These are phyloP conservation scores for Cyclopterus lumpus DNA, from an alignment of 2,797 vertebrate species.

Conservation along the genomic window DNA sequence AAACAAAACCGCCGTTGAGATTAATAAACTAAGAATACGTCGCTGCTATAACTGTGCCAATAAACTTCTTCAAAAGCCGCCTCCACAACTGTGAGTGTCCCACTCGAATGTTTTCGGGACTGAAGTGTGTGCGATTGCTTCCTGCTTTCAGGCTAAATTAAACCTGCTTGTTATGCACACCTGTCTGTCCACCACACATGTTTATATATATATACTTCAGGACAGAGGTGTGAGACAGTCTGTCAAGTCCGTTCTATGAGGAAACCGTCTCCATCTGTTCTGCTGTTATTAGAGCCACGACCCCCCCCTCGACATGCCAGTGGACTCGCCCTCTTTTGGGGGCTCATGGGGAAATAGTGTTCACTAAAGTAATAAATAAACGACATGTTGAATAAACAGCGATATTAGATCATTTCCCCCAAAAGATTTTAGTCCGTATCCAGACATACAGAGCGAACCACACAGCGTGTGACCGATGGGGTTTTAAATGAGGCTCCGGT, in stretches of 20 bases:
- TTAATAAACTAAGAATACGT: conserved; percentile 67
- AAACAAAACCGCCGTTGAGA: conserved; percentile 51
- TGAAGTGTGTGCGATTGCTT: background rate
- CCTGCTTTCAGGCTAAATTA: background rate
- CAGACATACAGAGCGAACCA: no score
- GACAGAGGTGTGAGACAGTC: no score
- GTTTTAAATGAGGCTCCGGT: no score
- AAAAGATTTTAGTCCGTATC: no score
- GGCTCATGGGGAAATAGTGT: no score
- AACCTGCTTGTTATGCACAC: background rate
- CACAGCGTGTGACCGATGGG: no score
- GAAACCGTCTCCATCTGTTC: background rate
- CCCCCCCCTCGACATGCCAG: no score
- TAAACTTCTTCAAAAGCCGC: conserved; percentile 70
- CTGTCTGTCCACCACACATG: background rate
- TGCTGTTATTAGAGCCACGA: no score
- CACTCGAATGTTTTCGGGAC: background rate
- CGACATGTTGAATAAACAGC: no score
- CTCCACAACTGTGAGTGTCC: conserved; percentile 27
- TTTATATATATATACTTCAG: background rate
- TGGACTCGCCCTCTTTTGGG: no score
- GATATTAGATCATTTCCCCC: no score
- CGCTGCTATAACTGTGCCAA: conserved; percentile 82
- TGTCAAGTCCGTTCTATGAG: background rate
- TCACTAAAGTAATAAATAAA: no score